Base-by-base conservation (phyloP, 2,113 vertebrate genomes). In the Forbesichthys agassizii region DNA sequence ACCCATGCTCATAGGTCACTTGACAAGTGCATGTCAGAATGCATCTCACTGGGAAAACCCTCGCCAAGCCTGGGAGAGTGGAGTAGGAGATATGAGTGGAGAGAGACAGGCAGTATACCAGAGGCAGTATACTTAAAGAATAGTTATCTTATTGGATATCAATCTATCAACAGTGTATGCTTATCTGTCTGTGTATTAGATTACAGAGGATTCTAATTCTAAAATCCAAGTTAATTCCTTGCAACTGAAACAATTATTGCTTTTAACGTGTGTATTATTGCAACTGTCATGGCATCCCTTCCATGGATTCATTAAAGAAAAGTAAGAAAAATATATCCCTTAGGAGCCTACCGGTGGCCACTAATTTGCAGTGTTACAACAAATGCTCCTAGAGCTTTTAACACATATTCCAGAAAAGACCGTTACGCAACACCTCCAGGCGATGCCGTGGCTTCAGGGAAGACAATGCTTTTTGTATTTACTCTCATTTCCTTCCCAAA, bases 401-500 rank as follows among this genome's bases (percentile, higher is more conserved):
- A 88, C 69, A 68, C 70, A 48, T 66, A 69, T 74, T 75, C 70
- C 70, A 74, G 86, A 90, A 74, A 88, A 89, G 84, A 93, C 87
- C 85, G 81, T 91, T 88, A 85, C 74, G 76, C 75, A 89, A 88
- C 77, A 87, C 83, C 78, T 83, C 79, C 63, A 83, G 78, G 73
- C 68, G 68, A 49, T 71, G 67, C 73, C 67, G 71, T 62, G 58
- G 75, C 85, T 81, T 54, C n/a, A 80, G 81, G 67, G 85, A 87
- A 91, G 88, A 93, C 91, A 93, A 93, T 92, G 79, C 78, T 84
- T 92, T 90, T 91, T 92, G 86, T 92, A 92, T 93, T 90, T 90
- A 93, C 89, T 92, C 90, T 87, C 82, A 88, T 93, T 94, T 92
- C 92, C 92, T 93, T 93, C 92, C 93, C 90, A 91, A 92, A 94